phyloP scores from a whole-genome alignment of 2,797 vertebrate genomes.

The Lerista edwardsae region DNA sequence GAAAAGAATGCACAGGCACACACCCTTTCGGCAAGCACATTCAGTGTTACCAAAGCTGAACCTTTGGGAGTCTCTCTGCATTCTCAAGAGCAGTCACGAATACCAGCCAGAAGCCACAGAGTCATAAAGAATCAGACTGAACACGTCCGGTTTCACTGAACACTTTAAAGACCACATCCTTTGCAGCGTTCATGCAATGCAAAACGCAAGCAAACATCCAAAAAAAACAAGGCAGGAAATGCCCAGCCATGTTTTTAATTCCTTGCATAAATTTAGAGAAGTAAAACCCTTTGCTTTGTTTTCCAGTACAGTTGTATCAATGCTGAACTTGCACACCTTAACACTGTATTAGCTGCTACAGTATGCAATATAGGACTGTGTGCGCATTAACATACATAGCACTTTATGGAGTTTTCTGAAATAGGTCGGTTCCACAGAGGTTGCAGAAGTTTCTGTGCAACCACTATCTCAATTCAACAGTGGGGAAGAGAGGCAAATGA shows the following conservation, averaged over 20 bases:
- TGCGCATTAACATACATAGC: background rate
- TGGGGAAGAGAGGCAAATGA: no score
- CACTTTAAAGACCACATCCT: constrained; percentile 38
- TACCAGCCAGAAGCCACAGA: background rate
- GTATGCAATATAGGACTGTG: no score
- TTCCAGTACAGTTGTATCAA: background rate
- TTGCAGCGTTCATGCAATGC: background rate
- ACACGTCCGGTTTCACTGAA: constrained; percentile 47
- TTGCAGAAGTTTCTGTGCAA: no score
- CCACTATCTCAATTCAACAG: background rate
- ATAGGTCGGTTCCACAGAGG: background rate
- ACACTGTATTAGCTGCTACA: no score
- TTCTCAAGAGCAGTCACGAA: constrained; percentile 22
- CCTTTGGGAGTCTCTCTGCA: background rate
- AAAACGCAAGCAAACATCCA: background rate
- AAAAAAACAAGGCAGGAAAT: background rate
- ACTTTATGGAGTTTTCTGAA: no score
- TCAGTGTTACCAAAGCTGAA: background rate
- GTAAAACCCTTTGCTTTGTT: no score
- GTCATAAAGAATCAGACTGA: background rate
- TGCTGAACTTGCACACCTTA: background rate
- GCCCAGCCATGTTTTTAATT: background rate
- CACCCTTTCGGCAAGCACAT: background rate
- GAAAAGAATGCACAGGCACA: background rate
- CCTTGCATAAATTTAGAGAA: background rate